phyloP scores from a whole-genome alignment of 2,113 vertebrate species.

The Chaenocephalus aceratus region DNA sequence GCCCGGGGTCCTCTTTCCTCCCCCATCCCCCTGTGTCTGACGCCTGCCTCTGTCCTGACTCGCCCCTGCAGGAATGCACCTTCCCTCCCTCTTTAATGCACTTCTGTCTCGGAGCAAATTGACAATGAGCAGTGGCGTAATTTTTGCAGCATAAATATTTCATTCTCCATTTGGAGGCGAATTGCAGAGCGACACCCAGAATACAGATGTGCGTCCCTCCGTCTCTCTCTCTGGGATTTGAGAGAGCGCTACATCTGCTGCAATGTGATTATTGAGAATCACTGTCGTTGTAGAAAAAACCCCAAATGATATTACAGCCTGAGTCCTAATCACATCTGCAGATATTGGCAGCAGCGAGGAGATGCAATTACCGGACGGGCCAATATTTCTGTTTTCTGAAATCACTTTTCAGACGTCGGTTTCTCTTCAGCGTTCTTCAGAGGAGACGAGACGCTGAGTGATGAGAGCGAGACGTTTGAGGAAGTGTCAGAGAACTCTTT shows the following conservation, averaged over 20 bases:
- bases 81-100: slow-evolving; percentile 70
- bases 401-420: no score
- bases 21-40: slow-evolving; percentile 61
- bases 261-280: slow-evolving; percentile 59
- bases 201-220: slow-evolving; percentile 73
- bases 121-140: slow-evolving; percentile 81
- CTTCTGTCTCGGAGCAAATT: slow-evolving; percentile 83
- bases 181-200: slow-evolving; percentile 69
- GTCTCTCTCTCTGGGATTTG: no score
- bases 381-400: slow-evolving; percentile 1
- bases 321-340: slow-evolving; percentile 32
- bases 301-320: slow-evolving; percentile 30
- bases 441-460: background rate
- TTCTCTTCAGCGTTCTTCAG: background rate
- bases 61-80: slow-evolving; percentile 79
- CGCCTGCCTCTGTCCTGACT: slow-evolving; percentile 77
- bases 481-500: background rate
- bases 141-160: slow-evolving; percentile 84
- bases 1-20: slow-evolving; percentile 22
- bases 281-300: slow-evolving; percentile 35
- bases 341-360: slow-evolving; percentile 6
- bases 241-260: background rate
- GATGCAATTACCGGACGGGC: slow-evolving; percentile 18
- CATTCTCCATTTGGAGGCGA: slow-evolving; percentile 84
- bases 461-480: background rate